These are phyloP conservation scores for Epistrophe grossulariae DNA, from an alignment of 2,888 invertebrate species.

Conservation along the genomic window DNA sequence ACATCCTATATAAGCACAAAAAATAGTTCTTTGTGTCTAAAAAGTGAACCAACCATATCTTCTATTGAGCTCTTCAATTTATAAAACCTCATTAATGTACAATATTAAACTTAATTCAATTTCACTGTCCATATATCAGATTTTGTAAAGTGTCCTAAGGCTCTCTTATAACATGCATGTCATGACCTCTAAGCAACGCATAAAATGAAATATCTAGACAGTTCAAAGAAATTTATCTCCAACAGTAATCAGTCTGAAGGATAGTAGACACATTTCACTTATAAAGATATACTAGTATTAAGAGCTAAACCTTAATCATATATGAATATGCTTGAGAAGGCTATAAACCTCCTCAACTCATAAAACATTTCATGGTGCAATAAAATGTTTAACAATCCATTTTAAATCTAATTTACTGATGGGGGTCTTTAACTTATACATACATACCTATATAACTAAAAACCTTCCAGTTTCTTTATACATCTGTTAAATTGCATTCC, in stretches of 20 bases:
- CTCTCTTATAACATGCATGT: background rate
- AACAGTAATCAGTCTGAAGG: background rate
- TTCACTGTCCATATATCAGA: background rate
- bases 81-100: background rate
- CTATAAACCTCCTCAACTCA: background rate
- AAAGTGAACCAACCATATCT: too few relatives aligned
- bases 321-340: background rate
- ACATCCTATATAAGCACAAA: too few relatives aligned
- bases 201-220: background rate
- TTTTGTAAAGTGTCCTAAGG: background rate
- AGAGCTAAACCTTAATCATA: background rate
- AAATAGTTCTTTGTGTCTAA: too few relatives aligned
- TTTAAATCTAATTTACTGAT: background rate
- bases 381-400: background rate
- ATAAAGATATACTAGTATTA: too few relatives aligned
- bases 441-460: too few relatives aligned
- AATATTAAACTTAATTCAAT: background rate
- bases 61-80: background rate
- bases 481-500: background rate
- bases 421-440: too few relatives aligned
- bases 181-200: constrained; percentile 7
- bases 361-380: background rate
- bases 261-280: background rate
- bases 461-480: background rate
- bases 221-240: background rate